phyloP scores from a whole-genome alignment of 2,888 invertebrate genomes.

The Lithophane leautieri region DNA sequence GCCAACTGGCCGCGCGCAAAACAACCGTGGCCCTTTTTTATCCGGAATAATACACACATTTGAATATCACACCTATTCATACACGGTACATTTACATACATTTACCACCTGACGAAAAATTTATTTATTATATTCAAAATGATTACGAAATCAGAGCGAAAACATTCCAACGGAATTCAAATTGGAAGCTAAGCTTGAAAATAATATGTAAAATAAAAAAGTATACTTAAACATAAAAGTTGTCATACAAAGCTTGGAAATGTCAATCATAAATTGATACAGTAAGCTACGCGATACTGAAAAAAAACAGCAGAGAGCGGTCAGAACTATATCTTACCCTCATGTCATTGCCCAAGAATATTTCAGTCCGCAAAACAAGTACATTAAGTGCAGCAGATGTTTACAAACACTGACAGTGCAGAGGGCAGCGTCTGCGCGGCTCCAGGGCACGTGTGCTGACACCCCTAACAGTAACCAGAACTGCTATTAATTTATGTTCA shows the following conservation, averaged over 20 bases:
- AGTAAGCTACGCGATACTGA: neutral
- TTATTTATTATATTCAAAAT: constrained; percentile 58
- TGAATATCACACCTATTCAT: constrained; percentile 61
- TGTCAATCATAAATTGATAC: neutral
- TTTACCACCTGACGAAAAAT: constrained; percentile 63
- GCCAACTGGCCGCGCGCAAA: constrained; percentile 72
- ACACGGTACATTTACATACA: constrained; percentile 53
- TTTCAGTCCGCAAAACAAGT: constrained; percentile 57
- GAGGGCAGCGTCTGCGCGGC: constrained; percentile 75
- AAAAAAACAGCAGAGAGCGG: neutral
- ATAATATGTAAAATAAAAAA: constrained; percentile 14
- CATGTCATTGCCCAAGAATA: constrained; percentile 40
- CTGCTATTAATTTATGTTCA: constrained; percentile 76
- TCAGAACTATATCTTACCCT: neutral
- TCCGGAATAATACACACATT: constrained; percentile 60
- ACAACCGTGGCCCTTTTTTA: constrained; percentile 67
- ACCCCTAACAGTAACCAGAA: constrained; percentile 79
- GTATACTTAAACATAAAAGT: neutral
- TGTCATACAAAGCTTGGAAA: constrained; percentile 1
- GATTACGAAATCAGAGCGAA: constrained; percentile 29
- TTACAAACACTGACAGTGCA: constrained; percentile 71
- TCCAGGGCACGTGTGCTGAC: constrained; percentile 72
- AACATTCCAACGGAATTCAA: constrained; percentile 46
- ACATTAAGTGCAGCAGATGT: constrained; percentile 66
- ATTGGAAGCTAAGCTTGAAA: constrained; percentile 10